Evolutionary conservation across 2,888 invertebrate genomes (phyloP), one percentile per base, ranked within the genome.

Genomic region (Hecatera dysodea): DNA sequence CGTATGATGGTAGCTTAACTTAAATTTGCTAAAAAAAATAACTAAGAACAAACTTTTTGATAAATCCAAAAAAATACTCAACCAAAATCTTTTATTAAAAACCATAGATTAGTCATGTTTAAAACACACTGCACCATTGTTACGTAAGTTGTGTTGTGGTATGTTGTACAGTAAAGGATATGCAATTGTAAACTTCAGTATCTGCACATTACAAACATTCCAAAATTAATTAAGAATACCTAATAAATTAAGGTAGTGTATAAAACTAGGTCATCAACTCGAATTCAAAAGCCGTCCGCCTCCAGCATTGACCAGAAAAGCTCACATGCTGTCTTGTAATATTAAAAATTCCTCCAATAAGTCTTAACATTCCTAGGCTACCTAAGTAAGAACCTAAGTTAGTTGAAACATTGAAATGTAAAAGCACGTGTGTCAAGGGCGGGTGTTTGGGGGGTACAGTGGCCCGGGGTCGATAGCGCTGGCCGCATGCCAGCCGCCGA

Each of bases 401-500:
- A 57, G 62, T 74, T 68, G n/a, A 66, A 61, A 70, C 67, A 79
- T 69, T 76, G 50, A 73, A 80, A 71, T 77, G 63, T 72, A 72
- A 70, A 81, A 75, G 61, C 72, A 81, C 72, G 71, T 80, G 80
- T 85, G 81, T 87, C 88, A 88, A 89, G 90, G 89, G 89, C 89
- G 87, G 81, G 57, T 67, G 65, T 44, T 67, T 66, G 65, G 82
- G 81, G 85, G 83, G 86, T 36, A 22, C 36, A 22, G 85, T 83
- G 81, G 83, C 68, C 75, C 71, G 89, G 90, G 93, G 93, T 95
- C 94, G 95, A 94, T 94, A 94, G 92, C 91, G 92, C 94, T 96
- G 96, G 96, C 94, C 93, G 89, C 90, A 90, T 91, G 96, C 96
- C 96, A 96, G 95, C 90, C 91, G 83, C 87, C 86, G 83, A 81